Evolutionary conservation across 2,113 vertebrate genomes (phyloP), one percentile per base, ranked within the genome.

Genomic region (Anguilla rostrata): DNA sequence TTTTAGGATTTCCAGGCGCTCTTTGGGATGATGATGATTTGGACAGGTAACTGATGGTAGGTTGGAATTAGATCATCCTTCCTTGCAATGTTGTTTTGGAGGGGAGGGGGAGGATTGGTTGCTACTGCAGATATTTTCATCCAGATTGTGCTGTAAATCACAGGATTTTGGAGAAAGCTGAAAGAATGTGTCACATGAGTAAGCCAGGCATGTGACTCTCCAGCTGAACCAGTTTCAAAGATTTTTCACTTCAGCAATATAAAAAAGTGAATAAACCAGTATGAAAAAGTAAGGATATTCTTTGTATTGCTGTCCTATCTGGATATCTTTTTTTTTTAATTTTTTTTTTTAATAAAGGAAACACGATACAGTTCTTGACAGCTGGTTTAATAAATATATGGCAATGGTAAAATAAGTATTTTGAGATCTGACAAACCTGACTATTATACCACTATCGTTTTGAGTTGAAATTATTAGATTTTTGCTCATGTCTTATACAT

Each of bases 11-110:
- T 85, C 71, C 84, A 87, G 84, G 84, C 82, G 63, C 8, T 5
- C n/a, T 88, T 84, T 85, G 56, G 83, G 49, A 78, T 85, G 34
- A 26, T 60, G 46, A n/a, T 78, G 83, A 88, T 92, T 81, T 88
- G 88, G 90, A 92, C 92, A 92, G 91, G 88, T 94, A 86, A 90
- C 89, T 87, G 89, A 86, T 91, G 88, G 85, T 95, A 91, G 91
- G 91, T 94, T 92, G 94, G 86, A 94, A 96, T 95, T 96, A 95
- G 95, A 96, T 96, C 94, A 96, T 96, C 96, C 95, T 94, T 91
- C 91, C 89, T 93, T 91, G 93, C 92, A 91, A 87, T 95, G 91
- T 93, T 91, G 86, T 85, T 89, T 91, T 90, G 88, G n/a, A 90
- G 87, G 78, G 84, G 83, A 86, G 83, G 78, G 49, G 78, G n/a